phyloP scores from a whole-genome alignment of 2,888 invertebrate species.

The Protonemura montana region DNA sequence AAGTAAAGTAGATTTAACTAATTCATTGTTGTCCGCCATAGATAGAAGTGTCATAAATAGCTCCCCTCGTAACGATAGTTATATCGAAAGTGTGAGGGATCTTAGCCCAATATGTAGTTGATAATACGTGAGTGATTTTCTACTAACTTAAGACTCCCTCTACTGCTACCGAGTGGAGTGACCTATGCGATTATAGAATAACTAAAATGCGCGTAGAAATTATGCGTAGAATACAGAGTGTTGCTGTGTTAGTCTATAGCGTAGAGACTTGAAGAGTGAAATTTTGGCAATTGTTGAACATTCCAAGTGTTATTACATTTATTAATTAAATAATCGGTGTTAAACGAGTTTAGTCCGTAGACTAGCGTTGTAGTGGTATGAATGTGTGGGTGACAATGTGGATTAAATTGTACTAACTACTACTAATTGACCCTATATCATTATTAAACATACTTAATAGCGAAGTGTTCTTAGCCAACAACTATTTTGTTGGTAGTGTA shows the following conservation, averaged over 20 bases:
- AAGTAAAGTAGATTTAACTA: slow-evolving; percentile 41
- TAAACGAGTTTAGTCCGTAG: slow-evolving; percentile 42
- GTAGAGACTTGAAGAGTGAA: slow-evolving; percentile 35
- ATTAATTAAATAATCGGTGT: slow-evolving; percentile 36
- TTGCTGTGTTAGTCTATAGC: slow-evolving; percentile 20
- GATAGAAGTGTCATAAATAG: slow-evolving; percentile 26
- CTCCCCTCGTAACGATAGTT: slow-evolving; percentile 33
- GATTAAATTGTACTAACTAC: slow-evolving; percentile 39
- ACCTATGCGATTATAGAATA: slow-evolving; percentile 25
- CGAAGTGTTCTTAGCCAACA: slow-evolving; percentile 42
- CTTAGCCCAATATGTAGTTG: slow-evolving; percentile 22
- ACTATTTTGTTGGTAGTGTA: slow-evolving; percentile 42
- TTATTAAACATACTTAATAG: slow-evolving; percentile 35
- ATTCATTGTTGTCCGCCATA: slow-evolving; percentile 19
- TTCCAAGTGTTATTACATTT: slow-evolving; percentile 30
- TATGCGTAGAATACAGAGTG: slow-evolving; percentile 27
- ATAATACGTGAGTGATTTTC: slow-evolving; percentile 26
- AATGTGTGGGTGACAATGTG: slow-evolving; percentile 41
- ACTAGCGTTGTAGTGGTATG: slow-evolving; percentile 20
- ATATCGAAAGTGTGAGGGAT: slow-evolving; percentile 19
- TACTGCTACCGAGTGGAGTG: slow-evolving; percentile 15
- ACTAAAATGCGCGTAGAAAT: slow-evolving; percentile 19
- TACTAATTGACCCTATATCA: slow-evolving; percentile 38
- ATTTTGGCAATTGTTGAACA: neutral
- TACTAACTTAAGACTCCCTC: slow-evolving; percentile 34